phyloP scores from a whole-genome alignment of 2,888 invertebrate species.

The Crematogaster levior region DNA sequence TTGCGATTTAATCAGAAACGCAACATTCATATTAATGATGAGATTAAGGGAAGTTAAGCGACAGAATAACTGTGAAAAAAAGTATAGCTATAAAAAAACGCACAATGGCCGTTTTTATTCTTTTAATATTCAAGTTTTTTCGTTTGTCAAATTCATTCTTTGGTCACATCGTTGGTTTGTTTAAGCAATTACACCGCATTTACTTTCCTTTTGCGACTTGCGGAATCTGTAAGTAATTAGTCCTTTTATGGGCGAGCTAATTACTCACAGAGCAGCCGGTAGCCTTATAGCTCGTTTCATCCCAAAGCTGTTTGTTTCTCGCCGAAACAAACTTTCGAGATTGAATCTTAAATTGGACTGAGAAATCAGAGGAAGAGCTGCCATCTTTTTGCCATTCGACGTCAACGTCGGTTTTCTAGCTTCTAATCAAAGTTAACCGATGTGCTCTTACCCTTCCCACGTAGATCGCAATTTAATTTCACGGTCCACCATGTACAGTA shows the following conservation, averaged over 20 bases:
- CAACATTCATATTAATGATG: neutral
- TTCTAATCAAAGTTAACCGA: conserved; percentile 39
- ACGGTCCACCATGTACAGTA: conserved; percentile 8
- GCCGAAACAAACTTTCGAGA: conserved; percentile 54
- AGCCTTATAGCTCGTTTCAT: conserved; percentile 41
- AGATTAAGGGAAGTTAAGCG: neutral
- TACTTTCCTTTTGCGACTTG: conserved; percentile 25
- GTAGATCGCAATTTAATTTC: conserved; percentile 30
- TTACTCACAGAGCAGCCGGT: conserved; percentile 37
- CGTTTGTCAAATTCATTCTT: conserved; percentile 64
- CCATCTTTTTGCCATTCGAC: conserved; percentile 29
- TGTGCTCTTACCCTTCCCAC: neutral
- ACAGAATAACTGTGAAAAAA: neutral
- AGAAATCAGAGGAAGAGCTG: conserved; percentile 22
- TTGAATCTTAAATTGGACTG: conserved; percentile 55
- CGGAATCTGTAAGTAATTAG: conserved; percentile 71
- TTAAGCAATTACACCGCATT: conserved; percentile 54
- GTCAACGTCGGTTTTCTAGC: conserved; percentile 26
- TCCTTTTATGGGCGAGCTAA: conserved; percentile 56
- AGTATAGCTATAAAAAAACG: neutral
- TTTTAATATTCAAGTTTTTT: conserved; percentile 1
- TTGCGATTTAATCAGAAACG: conserved; percentile 51
- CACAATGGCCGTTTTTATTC: neutral
- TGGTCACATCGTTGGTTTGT: conserved; percentile 71
- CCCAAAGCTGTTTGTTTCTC: conserved; percentile 46